These are phyloP conservation scores for Perithous albicinctus DNA, from an alignment of 2,888 invertebrate genomes.

Conservation along the genomic window DNA sequence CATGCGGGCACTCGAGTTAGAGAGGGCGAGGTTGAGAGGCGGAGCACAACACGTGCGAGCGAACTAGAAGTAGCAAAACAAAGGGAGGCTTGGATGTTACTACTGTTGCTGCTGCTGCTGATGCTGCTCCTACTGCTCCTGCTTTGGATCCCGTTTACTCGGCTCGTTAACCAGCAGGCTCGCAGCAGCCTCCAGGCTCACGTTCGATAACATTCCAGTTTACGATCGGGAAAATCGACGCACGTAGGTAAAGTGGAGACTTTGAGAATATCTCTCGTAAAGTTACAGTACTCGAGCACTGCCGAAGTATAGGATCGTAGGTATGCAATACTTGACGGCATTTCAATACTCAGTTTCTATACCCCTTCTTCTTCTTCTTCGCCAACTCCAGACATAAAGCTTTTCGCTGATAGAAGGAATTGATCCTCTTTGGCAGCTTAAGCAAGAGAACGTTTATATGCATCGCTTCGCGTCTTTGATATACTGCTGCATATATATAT, in stretches of 20 bases:
- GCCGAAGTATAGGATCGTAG: not conserved
- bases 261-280: conserved; percentile 32
- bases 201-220: conserved; percentile 77
- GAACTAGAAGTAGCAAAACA: conserved; percentile 55
- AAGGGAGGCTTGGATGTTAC: conserved; percentile 45
- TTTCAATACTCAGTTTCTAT: conserved; percentile 27
- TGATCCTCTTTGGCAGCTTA: conserved; percentile 1
- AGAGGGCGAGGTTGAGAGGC: conserved; percentile 18
- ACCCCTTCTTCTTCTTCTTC: not conserved
- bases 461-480: not conserved
- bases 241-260: not conserved
- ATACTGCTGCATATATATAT: not conserved
- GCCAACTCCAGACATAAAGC: too few relatives aligned
- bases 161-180: conserved; percentile 71
- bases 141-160: conserved; percentile 71
- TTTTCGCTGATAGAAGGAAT: not conserved
- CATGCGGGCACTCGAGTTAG: conserved; percentile 52
- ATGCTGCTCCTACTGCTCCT: too few relatives aligned
- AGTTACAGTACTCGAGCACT: conserved; percentile 23
- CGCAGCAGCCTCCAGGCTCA: conserved; percentile 33
- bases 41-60: conserved; percentile 2
- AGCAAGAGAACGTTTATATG: not conserved
- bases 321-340: conserved; percentile 19
- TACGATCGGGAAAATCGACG: conserved; percentile 67
- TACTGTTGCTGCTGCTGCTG: conserved; percentile 18